Base-by-base conservation (phyloP, 2,113 vertebrate species). In the Opisthocomus hoazin region DNA sequence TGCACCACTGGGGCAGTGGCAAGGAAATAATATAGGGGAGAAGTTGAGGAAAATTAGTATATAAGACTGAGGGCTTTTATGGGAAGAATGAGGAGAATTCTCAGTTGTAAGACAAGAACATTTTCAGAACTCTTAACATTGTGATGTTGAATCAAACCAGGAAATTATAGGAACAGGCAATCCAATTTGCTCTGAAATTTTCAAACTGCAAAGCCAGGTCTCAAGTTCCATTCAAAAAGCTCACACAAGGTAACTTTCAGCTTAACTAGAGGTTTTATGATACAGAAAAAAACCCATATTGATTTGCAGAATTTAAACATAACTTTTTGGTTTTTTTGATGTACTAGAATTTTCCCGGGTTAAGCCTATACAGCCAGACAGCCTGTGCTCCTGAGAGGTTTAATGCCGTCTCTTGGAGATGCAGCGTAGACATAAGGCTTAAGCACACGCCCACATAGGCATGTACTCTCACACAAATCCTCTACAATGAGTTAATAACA, bases 401-500 rank as follows among this genome's bases (percentile, higher is more conserved):
- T 48, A 60, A n/a, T 50, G 29, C 24, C 2, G 1, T 32, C 39
- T 29, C 50, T 56, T 50, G 18, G 27, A 71, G 71, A 16, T 22
- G 34, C 66, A 57, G 30, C 15, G 22, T 1, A 24, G 24, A 26
- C 13, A 12, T 8, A 32, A 27, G 8, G 50, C 58, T 76, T 41
- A 70, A 76, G 39, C 19, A 21, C 14, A 6, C 1, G 12, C 14
- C 23, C 41, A 29, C 2, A 1, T 5, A 69, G n/a, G 12, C 56
- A 54, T 1, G 5, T 21, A 12, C 11, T 50, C 77, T 36, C 29
- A 34, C 22, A 77, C 16, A 22, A 51, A 18, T 16, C 39, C 43
- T 57, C 18, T 19, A 2, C 2, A 2, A 58, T 4, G 1, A 41
- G 1, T 19, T 22, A 21, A 15, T 12, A 24, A 6, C 16, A 46